Percentiles rank a stretch among this genome's conserved stretches.
These are phyloP conservation scores for Popillia japonica DNA, from an alignment of 1,140 invertebrate genomes.

Conservation along the genomic window DNA sequence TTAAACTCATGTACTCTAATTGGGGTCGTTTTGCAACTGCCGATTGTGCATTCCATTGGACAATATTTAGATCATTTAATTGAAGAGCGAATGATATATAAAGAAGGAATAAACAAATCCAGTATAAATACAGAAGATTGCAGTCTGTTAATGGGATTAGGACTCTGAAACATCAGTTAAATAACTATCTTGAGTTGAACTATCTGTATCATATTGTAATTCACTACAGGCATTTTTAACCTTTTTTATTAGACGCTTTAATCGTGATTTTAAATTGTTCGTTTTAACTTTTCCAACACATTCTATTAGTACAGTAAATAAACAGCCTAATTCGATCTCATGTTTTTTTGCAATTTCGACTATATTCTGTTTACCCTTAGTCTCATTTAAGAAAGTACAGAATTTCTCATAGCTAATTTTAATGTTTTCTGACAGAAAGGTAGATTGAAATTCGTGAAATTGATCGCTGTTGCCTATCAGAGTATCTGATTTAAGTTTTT, in stretches of 20 bases:
- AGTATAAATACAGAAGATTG: neutral
- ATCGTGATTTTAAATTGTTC: neutral
- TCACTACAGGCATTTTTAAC: neutral
- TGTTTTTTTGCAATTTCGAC: conserved; percentile 1
- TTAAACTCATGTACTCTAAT: neutral
- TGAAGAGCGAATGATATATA: neutral
- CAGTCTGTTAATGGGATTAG: neutral
- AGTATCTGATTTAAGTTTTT: neutral
- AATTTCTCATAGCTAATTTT: conserved; percentile 16
- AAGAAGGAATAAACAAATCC: neutral
- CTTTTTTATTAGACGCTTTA: neutral
- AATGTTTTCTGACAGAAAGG: neutral
- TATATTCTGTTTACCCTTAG: conserved; percentile 35
- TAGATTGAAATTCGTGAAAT: neutral
- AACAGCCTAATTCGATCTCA: neutral
- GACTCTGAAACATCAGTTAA: conserved; percentile 18
- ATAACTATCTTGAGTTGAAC: neutral
- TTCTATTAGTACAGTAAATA: neutral
- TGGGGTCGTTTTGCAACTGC: neutral
- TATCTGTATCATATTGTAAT: neutral
- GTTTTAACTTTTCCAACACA: neutral
- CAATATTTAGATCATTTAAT: conserved; percentile 1
- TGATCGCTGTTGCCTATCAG: neutral
- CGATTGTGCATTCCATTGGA: conserved; percentile 17
- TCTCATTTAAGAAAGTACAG: neutral